A percentile compares a stretch with the other conserved stretches of the same genome.
These are phyloP conservation scores for Drosophila prostipennis DNA, from an alignment of 2,888 invertebrate species.

Conservation along the genomic window DNA sequence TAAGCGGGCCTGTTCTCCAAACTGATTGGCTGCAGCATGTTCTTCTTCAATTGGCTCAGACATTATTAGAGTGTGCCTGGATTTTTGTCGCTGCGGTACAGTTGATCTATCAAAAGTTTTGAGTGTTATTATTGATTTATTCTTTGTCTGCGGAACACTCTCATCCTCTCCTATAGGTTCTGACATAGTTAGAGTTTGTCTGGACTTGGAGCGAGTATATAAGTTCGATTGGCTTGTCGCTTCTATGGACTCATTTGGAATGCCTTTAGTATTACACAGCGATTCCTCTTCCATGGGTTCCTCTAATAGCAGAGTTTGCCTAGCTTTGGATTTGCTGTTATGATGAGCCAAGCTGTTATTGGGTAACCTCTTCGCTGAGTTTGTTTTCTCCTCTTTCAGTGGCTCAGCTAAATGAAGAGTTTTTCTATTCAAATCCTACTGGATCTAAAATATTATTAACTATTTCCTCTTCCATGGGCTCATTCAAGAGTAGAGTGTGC, in stretches of 20 bases:
- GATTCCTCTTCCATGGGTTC: constrained; percentile 14
- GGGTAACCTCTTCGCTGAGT: not conserved
- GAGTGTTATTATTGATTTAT: not conserved
- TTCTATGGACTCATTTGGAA: too few species aligned
- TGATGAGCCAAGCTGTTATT: not conserved
- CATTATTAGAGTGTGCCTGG: constrained; percentile 18
- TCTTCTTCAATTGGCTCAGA: constrained; percentile 42
- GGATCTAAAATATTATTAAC: too few species aligned
- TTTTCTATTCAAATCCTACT: not conserved
- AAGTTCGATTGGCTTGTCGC: not conserved
- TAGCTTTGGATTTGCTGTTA: not conserved
- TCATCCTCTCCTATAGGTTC: not conserved
- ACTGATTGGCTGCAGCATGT: too few species aligned
- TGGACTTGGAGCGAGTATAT: not conserved
- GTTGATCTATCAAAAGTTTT: not conserved
- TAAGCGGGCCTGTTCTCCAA: not conserved
- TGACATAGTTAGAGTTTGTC: not conserved
- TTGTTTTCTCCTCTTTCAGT: not conserved
- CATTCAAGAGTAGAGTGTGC: not conserved
- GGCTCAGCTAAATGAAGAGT: constrained; percentile 1
- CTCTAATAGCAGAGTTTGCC: constrained; percentile 8
- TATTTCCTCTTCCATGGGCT: not conserved
- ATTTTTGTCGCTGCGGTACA: not conserved
- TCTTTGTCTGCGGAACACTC: not conserved
- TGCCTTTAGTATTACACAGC: too few species aligned